Base-by-base conservation (phyloP, 2,797 vertebrate genomes). In the Cichlasoma orientale region DNA sequence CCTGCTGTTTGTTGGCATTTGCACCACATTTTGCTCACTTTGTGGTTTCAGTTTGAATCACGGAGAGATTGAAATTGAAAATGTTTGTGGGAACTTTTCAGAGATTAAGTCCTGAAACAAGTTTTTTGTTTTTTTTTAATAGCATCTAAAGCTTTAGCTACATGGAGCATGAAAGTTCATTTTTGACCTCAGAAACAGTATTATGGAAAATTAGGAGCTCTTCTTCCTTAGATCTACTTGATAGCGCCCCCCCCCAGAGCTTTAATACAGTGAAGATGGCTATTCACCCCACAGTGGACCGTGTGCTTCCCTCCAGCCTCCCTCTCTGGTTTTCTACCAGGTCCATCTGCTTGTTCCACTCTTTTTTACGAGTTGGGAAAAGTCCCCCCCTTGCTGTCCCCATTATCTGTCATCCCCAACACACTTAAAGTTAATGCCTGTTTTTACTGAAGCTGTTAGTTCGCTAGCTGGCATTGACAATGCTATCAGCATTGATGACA, bases 1-100 rank as follows among this genome's bases (percentile, higher is more conserved):
- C 80, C 85, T 72, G 79, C 85, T 86, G 86, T 84, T 84, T 70
- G 56, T n/a, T 86, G 82, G 78, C 86, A 83, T 90, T 78, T 84
- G 59, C 38, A 36, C 27, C 4, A 29, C 75, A 75, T 80, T 82
- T 82, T 50, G 31, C 58, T 78, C 77, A 70, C 25, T 72, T 69
- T 72, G 81, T 58, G 70, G 52, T 78, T 83, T 79, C 52, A 47
- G 52, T 82, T 82, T 21, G 10, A 21, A 2, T 44, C 68, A 27
- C 75, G 74, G 78, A 4, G 11, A 69, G 73, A 69, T 74, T 77
- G 36, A 55, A 27, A 73, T 56, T 25, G 31, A 59, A 54, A 68
- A 58, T 47, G 56, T 85, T 81, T 73, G 38, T 47, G 57, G 72
- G 70, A 84, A 56, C 57, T 41, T 85, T 68, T 52, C n/a, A 56